Base-by-base conservation (phyloP, 1,140 invertebrate species). In the Onthophagus taurus region DNA sequence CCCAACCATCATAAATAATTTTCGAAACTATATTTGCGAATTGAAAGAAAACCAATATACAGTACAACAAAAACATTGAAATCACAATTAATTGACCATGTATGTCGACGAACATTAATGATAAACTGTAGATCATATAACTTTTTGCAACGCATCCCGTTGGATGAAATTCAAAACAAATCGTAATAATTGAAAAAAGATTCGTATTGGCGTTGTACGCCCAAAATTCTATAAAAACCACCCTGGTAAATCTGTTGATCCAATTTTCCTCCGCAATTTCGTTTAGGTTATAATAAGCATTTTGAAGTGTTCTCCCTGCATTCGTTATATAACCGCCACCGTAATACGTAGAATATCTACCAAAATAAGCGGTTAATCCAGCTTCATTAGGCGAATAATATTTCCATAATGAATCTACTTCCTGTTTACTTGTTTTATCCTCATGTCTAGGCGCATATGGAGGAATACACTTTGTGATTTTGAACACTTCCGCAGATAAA, bases 181-280 rank as follows among this genome's bases (percentile, higher is more conserved):
- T 3, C 1, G 14, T 31, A 33, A 45, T 18, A 11, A 31, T 36
- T n/a, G 18, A 24, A 21, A 45, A 45, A 5, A 45, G 12, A 26
- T 45, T 45, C 12, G 31, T 21, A 21, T 45, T 45, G 1, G 26
- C 35, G 18, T 38, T 45, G 24, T 45, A 45, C 4, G 44, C 24
- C 35, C 23, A 39, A 20, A 45, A 45, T 17, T 45, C 44, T 13
- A 45, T 31, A 17, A 31, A 21, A 14, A 38, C 21, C 1, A 20
- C 44, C 21, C 36, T 38, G 1, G 44, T 31, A 1, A 17, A 14
- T 16, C 11, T 13, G 17, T 38, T 31, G 6, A 45, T 21, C 44
- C 44, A 45, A 38, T 39, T 18, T 13, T 17, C 31, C 1, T 36
- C 12, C 14, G 30, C 24, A 26, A 37, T 31, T 1, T 31, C 18